Evolutionary conservation across 2,888 invertebrate species (phyloP).

Genomic region (Meghimatium bilineatum): DNA sequence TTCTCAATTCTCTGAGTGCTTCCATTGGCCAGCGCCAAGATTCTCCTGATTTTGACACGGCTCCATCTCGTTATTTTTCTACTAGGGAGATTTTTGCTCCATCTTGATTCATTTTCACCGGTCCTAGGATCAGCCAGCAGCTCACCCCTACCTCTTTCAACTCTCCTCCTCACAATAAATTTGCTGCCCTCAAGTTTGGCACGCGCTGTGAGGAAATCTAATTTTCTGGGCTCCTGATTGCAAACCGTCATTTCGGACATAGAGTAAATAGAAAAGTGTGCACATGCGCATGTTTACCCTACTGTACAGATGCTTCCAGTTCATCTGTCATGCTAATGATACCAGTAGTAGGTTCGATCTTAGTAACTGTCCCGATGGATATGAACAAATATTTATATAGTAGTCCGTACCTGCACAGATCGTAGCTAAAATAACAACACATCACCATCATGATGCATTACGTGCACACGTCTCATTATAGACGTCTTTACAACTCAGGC

Average conservation of each 20-base stretch:
- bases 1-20: not conserved
- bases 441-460: too few relatives aligned
- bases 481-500: too few relatives aligned
- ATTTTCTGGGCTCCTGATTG: constrained; percentile 16
- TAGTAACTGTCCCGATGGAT: too few relatives aligned
- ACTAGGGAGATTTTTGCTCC: not conserved
- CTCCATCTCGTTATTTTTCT: not conserved
- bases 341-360: not conserved
- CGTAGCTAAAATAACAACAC: too few relatives aligned
- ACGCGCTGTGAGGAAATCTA: constrained; percentile 15
- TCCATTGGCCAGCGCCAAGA: not conserved
- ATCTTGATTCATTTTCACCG: not conserved
- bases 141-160: not conserved
- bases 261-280: not conserved
- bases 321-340: not conserved
- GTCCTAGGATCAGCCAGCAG: not conserved
- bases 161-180: not conserved
- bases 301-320: constrained; percentile 1
- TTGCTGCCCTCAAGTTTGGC: not conserved
- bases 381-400: too few relatives aligned
- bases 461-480: too few relatives aligned
- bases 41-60: not conserved
- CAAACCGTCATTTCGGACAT: not conserved
- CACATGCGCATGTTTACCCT: not conserved
- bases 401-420: too few relatives aligned